These are phyloP conservation scores for Monarcha castaneiventris DNA, from an alignment of 2,113 vertebrate species.

Conservation along the genomic window DNA sequence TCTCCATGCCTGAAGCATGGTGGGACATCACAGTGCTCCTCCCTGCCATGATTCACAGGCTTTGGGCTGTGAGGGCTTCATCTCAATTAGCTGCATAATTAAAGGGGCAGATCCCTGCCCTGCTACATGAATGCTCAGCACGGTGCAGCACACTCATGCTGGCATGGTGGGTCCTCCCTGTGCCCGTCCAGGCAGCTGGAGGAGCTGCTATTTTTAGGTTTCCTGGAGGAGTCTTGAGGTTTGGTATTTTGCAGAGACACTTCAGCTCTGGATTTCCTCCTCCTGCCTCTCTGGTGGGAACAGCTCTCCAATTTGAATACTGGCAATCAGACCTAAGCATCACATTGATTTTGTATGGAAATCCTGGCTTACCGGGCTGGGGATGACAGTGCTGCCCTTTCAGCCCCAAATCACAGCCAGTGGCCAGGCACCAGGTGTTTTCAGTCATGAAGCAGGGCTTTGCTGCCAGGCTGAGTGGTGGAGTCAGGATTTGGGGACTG, in stretches of 20 bases:
- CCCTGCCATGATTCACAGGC: neutral
- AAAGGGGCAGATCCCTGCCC: neutral
- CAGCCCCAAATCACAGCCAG: neutral
- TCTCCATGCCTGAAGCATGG: accelerated
- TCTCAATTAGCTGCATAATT: neutral
- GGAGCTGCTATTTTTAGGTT: neutral
- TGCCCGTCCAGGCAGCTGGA: neutral
- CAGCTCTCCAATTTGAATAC: neutral
- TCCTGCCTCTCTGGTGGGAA: neutral
- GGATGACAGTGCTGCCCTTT: neutral
- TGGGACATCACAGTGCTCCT: neutral
- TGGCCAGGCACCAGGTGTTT: neutral
- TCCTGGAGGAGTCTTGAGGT: neutral
- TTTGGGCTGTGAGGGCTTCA: neutral
- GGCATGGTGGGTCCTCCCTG: neutral
- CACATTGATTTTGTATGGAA: neutral
- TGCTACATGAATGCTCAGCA: neutral
- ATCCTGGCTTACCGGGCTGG: neutral
- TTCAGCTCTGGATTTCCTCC: neutral
- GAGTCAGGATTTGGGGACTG: neutral
- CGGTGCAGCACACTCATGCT: neutral
- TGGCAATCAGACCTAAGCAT: neutral
- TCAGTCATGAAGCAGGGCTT: neutral
- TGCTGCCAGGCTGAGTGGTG: neutral
- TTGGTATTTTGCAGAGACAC: neutral